Percentiles rank a stretch among this genome's conserved stretches.
phyloP scores from a whole-genome alignment of 2,113 vertebrate species.

The Cranoglanis bouderius region DNA sequence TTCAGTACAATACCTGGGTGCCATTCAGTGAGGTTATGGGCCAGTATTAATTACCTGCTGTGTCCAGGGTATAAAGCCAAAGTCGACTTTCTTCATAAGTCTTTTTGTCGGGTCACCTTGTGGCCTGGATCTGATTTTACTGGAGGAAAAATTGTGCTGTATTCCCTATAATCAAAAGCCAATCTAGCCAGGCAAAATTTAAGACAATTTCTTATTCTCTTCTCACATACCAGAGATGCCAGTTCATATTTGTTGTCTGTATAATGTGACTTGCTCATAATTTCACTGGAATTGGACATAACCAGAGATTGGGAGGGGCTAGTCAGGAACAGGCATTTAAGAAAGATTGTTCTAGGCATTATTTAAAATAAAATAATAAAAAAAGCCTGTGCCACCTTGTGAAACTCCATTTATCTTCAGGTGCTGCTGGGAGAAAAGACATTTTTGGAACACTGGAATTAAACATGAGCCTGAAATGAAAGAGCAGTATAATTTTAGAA shows the following conservation, averaged over 20 bases:
- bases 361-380: conserved; percentile 67
- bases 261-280: conserved; percentile 32
- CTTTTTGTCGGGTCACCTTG: conserved; percentile 8
- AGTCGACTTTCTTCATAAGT: conserved; percentile 17
- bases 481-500: conserved; percentile 84
- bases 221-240: neutral
- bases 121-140: conserved; percentile 15
- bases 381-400: conserved; percentile 74
- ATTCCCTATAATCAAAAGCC: neutral
- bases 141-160: neutral
- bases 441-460: conserved; percentile 76
- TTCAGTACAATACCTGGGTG: conserved; percentile 24
- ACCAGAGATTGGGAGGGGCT: conserved; percentile 59
- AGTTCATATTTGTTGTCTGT: neutral
- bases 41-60: conserved; percentile 16
- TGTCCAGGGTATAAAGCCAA: conserved; percentile 10
- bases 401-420: conserved; percentile 77
- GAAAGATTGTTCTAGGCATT: conserved; percentile 71
- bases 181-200: neutral
- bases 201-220: neutral
- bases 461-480: conserved; percentile 82
- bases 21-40: conserved; percentile 24
- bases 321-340: conserved; percentile 52
- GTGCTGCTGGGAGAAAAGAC: conserved; percentile 70
- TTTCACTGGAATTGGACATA: conserved; percentile 38